Evolutionary conservation across 2,888 invertebrate species (phyloP).

Genomic region (Frankliniella intonsa): DNA sequence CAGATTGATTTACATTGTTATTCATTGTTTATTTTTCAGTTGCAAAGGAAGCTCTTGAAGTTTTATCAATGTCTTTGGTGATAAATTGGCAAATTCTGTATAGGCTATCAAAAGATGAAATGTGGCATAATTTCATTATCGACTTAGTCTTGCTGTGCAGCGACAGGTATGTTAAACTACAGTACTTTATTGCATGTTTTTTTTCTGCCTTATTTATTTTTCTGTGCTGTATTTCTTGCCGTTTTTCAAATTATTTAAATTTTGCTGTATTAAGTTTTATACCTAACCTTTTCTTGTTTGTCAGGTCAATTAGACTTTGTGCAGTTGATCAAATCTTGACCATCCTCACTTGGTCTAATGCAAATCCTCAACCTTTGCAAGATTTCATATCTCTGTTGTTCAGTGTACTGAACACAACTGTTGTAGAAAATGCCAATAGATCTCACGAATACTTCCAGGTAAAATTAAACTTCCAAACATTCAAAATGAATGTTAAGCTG

Average conservation of each 20-base stretch:
- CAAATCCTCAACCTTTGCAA: conserved; percentile 57
- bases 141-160: conserved; percentile 77
- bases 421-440: conserved; percentile 64
- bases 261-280: not conserved
- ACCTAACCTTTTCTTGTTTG: conserved; percentile 31
- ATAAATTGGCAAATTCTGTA: conserved; percentile 84
- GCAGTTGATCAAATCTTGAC: conserved; percentile 80
- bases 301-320: conserved; percentile 60
- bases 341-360: conserved; percentile 76
- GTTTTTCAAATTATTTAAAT: not conserved
- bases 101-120: conserved; percentile 69
- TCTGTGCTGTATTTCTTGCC: not conserved
- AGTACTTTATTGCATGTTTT: no score
- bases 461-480: conserved; percentile 32
- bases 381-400: conserved; percentile 64
- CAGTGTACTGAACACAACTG: conserved; percentile 59
- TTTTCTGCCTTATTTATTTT: not conserved
- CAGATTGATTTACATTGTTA: conserved; percentile 24
- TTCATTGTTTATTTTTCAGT: conserved; percentile 48
- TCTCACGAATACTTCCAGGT: conserved; percentile 72
- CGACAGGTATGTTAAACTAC: conserved; percentile 40
- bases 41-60: conserved; percentile 89
- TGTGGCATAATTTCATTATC: conserved; percentile 85
- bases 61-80: conserved; percentile 82
- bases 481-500: not conserved